Conservation (phyloP, 2,797 vertebrate species). For the Gouania willdenowi region DNA sequence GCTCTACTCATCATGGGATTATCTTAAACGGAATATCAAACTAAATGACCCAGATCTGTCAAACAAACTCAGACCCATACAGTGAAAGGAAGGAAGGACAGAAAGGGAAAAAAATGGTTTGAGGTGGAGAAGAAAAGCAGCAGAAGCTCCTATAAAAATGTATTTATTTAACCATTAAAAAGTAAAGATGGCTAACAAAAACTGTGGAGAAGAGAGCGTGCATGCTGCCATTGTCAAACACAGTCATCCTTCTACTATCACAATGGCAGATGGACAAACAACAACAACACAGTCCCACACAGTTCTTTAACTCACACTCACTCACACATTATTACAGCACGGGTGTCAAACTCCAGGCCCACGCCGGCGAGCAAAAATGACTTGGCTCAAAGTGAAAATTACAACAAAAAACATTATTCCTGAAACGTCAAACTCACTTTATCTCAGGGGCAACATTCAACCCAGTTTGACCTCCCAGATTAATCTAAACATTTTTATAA, state of each 20-base stretch:
- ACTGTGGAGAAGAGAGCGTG: background rate
- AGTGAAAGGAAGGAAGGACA: background rate
- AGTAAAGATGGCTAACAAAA: constrained; percentile 2
- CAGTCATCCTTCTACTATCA: background rate
- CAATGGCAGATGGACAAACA: constrained; percentile 2
- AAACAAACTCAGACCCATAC: background rate
- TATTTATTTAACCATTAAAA: background rate
- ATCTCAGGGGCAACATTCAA: too few relatives aligned
- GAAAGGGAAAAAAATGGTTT: background rate
- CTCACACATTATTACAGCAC: too few relatives aligned
- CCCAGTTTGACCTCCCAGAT: too few relatives aligned
- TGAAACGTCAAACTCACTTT: too few relatives aligned
- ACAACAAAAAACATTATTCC: too few relatives aligned
- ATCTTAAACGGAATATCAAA: constrained; percentile 2
- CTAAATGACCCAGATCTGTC: constrained; percentile 29
- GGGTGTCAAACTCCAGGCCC: too few relatives aligned
- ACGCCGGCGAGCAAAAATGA: too few relatives aligned
- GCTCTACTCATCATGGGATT: too few relatives aligned
- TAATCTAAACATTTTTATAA: too few relatives aligned
- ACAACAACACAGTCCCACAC: background rate
- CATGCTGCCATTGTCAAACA: constrained; percentile 9
- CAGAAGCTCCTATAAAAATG: background rate
- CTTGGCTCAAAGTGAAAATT: too few relatives aligned
- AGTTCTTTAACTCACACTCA: constrained; percentile 10
- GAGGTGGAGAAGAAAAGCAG: background rate